These are phyloP conservation scores for Caenorhabditis sp. DNA, from an alignment of 2,888 invertebrate species.

Conservation along the genomic window DNA sequence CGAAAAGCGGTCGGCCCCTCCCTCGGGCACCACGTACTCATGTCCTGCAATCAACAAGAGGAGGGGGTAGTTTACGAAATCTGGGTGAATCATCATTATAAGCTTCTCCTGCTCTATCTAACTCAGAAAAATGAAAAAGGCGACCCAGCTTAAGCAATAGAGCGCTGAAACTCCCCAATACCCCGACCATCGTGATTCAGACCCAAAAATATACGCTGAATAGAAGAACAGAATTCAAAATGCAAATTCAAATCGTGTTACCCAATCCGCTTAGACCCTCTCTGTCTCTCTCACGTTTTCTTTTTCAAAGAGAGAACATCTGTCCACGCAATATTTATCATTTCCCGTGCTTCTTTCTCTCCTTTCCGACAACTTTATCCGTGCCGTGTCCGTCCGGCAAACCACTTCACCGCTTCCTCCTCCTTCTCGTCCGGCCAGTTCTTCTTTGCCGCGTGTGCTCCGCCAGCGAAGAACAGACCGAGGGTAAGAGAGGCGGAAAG, in stretches of 20 bases:
- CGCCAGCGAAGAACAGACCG: constrained; percentile 8
- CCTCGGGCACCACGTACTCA: no score
- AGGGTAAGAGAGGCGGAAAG: no score
- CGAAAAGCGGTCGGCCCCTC: no score
- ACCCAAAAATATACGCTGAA: not conserved
- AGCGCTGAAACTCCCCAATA: no score
- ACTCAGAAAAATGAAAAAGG: no score
- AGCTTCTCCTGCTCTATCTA: no score
- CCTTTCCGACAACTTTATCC: constrained; percentile 41
- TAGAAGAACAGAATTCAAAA: constrained; percentile 29
- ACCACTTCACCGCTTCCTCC: constrained; percentile 31
- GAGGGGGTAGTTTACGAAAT: no score
- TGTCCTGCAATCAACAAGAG: no score
- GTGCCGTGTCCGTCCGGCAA: constrained; percentile 19
- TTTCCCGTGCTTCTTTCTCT: constrained; percentile 6
- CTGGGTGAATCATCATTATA: no score
- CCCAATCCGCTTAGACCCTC: constrained; percentile 37
- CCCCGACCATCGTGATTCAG: not conserved
- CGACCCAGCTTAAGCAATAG: no score
- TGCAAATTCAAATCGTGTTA: constrained; percentile 51
- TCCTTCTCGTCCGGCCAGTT: constrained; percentile 27
- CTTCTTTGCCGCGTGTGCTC: constrained; percentile 40
- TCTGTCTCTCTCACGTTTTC: constrained; percentile 18
- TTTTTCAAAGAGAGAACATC: constrained; percentile 41
- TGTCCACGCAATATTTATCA: constrained; percentile 55